These are phyloP conservation scores for Spisula solida DNA, from an alignment of 2,888 invertebrate species.

Conservation along the genomic window DNA sequence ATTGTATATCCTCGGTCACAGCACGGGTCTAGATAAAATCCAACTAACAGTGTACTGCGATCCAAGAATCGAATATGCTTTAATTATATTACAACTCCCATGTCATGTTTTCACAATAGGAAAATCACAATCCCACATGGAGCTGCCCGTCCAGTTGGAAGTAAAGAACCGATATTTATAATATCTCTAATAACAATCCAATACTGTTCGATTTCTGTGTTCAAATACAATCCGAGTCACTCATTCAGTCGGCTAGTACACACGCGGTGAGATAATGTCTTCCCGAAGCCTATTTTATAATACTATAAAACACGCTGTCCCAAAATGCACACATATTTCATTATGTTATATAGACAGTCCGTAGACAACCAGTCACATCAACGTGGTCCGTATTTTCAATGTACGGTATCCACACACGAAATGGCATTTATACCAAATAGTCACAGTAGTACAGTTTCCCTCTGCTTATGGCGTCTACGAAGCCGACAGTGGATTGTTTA, in stretches of 20 bases:
- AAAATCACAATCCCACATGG: background rate
- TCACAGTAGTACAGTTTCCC: background rate
- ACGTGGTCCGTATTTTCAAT: background rate
- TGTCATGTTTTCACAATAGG: background rate
- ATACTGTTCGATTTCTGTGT: background rate
- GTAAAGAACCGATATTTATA: slow-evolving; percentile 10
- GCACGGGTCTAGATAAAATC: background rate
- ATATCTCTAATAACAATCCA: background rate
- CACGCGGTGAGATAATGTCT: background rate
- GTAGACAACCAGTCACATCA: background rate
- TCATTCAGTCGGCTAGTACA: background rate
- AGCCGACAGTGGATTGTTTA: background rate
- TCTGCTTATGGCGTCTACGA: background rate
- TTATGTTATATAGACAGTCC: background rate
- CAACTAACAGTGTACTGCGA: background rate
- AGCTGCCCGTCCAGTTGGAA: slow-evolving; percentile 8
- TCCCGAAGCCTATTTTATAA: background rate
- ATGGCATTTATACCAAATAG: background rate
- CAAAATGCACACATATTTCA: background rate
- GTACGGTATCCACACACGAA: background rate
- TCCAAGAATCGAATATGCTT: background rate
- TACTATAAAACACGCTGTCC: background rate
- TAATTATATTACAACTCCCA: background rate
- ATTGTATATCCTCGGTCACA: background rate
- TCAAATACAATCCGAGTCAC: background rate